Evolutionary conservation across 2,797 vertebrate species (phyloP).

Genomic region (Psittacula echo): DNA sequence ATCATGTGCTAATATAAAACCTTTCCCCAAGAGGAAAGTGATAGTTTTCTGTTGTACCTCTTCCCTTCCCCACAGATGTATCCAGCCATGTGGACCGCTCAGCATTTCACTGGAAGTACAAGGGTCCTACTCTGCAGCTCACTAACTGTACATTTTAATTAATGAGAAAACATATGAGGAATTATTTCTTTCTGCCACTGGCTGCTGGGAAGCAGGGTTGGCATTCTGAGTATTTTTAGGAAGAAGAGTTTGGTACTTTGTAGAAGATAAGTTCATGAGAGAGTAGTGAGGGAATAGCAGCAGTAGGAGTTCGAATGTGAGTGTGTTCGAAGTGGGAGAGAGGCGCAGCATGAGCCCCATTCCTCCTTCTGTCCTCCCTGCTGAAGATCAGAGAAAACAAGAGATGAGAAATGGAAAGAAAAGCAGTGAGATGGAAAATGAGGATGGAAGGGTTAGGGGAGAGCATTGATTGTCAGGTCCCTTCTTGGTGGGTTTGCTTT

Average conservation of each 20-base stretch:
- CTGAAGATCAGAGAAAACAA: not conserved
- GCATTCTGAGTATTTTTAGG: not conserved
- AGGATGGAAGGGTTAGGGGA: not conserved
- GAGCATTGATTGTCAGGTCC: not conserved
- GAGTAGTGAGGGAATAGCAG: not conserved
- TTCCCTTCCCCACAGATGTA: fast-evolving
- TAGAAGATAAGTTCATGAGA: not conserved
- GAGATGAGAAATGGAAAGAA: not conserved
- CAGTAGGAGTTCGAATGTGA: not conserved
- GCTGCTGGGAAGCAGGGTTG: not conserved
- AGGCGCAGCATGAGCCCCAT: not conserved
- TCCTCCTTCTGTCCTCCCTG: not conserved
- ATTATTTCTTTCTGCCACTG: not conserved
- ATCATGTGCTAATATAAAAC: not conserved
- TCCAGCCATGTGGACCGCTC: not conserved
- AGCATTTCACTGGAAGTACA: not conserved
- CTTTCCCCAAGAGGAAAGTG: not conserved
- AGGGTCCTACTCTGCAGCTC: not conserved
- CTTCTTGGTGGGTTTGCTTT: not conserved
- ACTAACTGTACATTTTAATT: not conserved
- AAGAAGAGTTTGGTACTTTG: not conserved
- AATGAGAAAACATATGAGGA: not conserved
- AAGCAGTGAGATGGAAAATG: not conserved
- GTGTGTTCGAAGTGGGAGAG: not conserved
- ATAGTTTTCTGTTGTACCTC: not conserved